Evolutionary conservation across 2,888 invertebrate species (phyloP), one percentile per base, ranked within the genome.

Genomic region (Amiota communis): DNA sequence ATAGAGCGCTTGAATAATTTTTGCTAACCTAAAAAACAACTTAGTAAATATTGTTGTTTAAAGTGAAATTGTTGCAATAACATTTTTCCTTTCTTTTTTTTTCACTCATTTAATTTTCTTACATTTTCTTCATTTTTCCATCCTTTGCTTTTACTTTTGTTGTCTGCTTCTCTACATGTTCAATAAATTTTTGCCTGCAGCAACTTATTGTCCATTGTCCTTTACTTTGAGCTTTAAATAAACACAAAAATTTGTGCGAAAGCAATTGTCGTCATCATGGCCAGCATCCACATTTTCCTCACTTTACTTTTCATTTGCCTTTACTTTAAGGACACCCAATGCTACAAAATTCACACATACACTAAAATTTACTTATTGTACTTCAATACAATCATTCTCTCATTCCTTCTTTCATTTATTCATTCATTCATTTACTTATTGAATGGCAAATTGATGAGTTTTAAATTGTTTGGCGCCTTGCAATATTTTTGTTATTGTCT

Each of bases 371-470:
- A n/a, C n/a, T n/a, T n/a, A n/a, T n/a, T 8, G 6, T 53, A 6
- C 53, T 53, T 53, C 23, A 23, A 1, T 2, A 23, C 23, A 23
- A 23, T 53, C 13, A 53, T 53, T 13, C n/a, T 6, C n/a, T 53
- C 36, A 36, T 36, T 53, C 12, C 12, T 57, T 9, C 10, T 17
- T 8, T 59, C 9, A 15, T 20, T 59, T 20, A 59, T 12, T 59
- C 59, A 59, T 59, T 59, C 59, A 59, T 12, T 59, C 59, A 59
- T 59, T 51, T 51, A 51, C n/a, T 51, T 51, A 51, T 59, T 65
- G 49, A 53, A 53, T 51, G 4, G 75, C 72, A 79, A 82, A 82
- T 80, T 83, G 84, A 84, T 83, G 83, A 77, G 83, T 79, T 84
- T 83, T 82, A 80, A 83, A 84, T 84, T 82, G 84, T 75, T 75